Percentiles rank a stretch among this genome's conserved stretches.
These are phyloP conservation scores for Panthera tigris DNA, from an alignment of 2,113 vertebrate genomes.

Conservation along the genomic window DNA sequence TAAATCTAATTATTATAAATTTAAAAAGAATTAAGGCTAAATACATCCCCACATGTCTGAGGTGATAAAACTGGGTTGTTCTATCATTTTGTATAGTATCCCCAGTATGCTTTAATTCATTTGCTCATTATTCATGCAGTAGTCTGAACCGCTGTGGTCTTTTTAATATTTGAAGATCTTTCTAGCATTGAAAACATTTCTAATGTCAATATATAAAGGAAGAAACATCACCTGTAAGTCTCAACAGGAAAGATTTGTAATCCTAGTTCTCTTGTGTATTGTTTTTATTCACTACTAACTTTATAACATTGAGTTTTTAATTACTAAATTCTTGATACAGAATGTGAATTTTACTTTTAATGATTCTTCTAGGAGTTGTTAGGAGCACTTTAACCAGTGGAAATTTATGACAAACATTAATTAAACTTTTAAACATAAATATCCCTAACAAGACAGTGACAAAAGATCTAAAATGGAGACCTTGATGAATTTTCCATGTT, in stretches of 20 bases:
- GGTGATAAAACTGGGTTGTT: background rate
- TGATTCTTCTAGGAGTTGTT: background rate
- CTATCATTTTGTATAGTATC: background rate
- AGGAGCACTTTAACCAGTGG: constrained; percentile 11
- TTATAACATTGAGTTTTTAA: background rate
- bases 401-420: background rate
- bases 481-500: background rate
- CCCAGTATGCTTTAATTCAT: background rate
- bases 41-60: background rate
- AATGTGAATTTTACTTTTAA: constrained; percentile 15
- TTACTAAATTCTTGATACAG: constrained; percentile 5
- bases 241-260: background rate
- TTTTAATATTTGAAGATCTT: background rate
- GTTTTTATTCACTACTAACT: background rate
- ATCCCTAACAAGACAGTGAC: background rate
- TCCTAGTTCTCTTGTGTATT: background rate
- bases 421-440: constrained; percentile 32
- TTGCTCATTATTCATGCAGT: background rate
- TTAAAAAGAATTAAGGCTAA: background rate
- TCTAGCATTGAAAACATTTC: background rate
- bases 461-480: background rate
- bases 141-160: background rate
- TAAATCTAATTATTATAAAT: background rate
- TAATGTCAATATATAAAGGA: background rate
- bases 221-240: background rate